Conservation (phyloP, 1,140 invertebrate species). For the Drosophila malerkotliana region DNA sequence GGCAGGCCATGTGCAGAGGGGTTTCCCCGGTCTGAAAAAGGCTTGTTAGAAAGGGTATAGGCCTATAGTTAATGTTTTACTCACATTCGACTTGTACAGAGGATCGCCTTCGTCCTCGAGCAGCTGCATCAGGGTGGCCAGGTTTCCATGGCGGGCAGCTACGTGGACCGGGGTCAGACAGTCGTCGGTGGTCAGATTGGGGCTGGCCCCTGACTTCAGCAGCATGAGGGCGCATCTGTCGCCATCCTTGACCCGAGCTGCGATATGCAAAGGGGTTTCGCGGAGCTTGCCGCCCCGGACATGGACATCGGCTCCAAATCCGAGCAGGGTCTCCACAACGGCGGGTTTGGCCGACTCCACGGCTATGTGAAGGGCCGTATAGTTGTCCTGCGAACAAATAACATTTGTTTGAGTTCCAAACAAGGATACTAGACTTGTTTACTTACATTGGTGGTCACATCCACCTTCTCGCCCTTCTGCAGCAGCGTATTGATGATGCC, state of each 20-base stretch:
- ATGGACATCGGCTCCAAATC: slow-evolving; percentile 98
- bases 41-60: too few relatives aligned
- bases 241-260: slow-evolving; percentile 95
- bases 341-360: slow-evolving; percentile 97
- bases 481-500: slow-evolving; percentile 98
- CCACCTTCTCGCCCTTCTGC: slow-evolving; percentile 97
- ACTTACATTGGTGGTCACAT: slow-evolving; percentile 95
- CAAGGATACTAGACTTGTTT: too few relatives aligned
- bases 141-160: slow-evolving; percentile 94
- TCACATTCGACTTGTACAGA: slow-evolving; percentile 94
- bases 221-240: slow-evolving; percentile 98
- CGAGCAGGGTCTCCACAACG: slow-evolving; percentile 97
- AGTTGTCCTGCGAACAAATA: slow-evolving; percentile 91
- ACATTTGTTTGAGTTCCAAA: not conserved
- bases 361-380: slow-evolving; percentile 99
- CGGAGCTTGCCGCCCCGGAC: slow-evolving; percentile 93
- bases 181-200: slow-evolving; percentile 96
- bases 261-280: slow-evolving; percentile 98
- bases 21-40: slow-evolving; percentile 94
- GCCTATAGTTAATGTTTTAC: too few relatives aligned
- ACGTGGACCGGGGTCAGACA: slow-evolving; percentile 97
- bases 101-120: slow-evolving; percentile 96
- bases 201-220: slow-evolving; percentile 97
- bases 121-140: slow-evolving; percentile 92
- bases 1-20: slow-evolving; percentile 94